These are phyloP conservation scores for Eulemur coronatus DNA, from an alignment of 2,797 vertebrate species.

Conservation along the genomic window DNA sequence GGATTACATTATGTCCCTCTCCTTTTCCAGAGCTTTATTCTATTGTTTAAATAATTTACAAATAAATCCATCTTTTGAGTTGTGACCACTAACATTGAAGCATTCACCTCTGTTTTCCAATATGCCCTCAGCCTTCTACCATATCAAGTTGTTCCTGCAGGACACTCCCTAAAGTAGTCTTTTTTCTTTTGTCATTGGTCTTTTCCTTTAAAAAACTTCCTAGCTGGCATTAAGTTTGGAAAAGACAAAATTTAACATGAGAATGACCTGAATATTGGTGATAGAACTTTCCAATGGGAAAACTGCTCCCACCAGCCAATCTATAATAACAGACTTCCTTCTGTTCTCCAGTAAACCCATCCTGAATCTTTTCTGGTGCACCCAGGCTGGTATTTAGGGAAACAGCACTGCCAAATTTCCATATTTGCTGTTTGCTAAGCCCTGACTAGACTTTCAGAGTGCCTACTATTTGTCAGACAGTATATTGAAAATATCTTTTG, in stretches of 20 bases:
- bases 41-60: not conserved
- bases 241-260: not conserved
- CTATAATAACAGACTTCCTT: not conserved
- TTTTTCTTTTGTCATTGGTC: not conserved
- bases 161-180: not conserved
- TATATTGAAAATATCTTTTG: not conserved
- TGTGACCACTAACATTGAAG: not conserved
- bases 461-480: not conserved
- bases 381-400: not conserved
- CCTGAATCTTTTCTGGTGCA: not conserved
- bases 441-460: not conserved
- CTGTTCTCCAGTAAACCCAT: not conserved
- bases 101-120: not conserved
- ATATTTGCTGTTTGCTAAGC: not conserved
- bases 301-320: not conserved
- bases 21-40: not conserved
- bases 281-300: not conserved
- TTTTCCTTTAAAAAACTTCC: conserved; percentile 4
- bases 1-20: not conserved
- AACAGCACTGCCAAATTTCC: not conserved
- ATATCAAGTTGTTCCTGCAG: not conserved
- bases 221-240: not conserved
- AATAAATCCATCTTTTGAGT: not conserved
- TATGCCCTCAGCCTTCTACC: not conserved
- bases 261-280: not conserved